Percentiles rank a stretch among this genome's conserved stretches.
Conservation (phyloP, 2,797 vertebrate genomes). For the Bufotes viridis region DNA sequence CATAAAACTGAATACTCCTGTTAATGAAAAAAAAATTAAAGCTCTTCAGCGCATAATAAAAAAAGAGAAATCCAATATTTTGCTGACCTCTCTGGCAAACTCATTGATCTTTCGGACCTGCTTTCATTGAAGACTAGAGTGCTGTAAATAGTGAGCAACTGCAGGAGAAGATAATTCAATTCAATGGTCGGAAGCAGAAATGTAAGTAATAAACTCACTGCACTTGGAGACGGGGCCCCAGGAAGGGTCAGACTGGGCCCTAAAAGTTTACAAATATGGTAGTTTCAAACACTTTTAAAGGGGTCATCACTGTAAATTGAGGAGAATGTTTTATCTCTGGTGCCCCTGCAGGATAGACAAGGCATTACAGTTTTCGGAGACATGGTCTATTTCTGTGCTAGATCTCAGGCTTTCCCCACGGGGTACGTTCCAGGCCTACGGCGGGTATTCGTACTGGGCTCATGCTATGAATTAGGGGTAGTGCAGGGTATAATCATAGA, state of each 20-base stretch:
- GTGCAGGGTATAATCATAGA: no score
- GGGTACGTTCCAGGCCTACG: no score
- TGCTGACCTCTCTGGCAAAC: constrained; percentile 34
- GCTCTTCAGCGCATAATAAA: constrained; percentile 50
- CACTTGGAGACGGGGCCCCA: neutral
- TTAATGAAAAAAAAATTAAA: constrained; percentile 61
- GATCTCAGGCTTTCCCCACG: no score
- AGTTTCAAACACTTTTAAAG: neutral
- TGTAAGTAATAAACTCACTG: neutral
- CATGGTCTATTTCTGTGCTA: neutral
- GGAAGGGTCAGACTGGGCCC: neutral
- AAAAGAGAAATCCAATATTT: constrained; percentile 56
- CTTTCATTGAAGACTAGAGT: constrained; percentile 17
- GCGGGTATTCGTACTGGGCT: no score
- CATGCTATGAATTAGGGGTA: no score
- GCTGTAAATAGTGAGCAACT: constrained; percentile 38
- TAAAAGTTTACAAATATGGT: neutral
- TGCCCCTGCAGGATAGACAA: no score
- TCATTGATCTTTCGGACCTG: constrained; percentile 43
- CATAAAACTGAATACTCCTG: constrained; percentile 51
- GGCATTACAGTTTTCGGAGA: neutral
- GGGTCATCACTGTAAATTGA: neutral
- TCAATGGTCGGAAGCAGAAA: neutral
- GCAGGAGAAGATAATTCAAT: constrained; percentile 22
- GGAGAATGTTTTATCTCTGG: neutral